A percentile compares a stretch with the other conserved stretches of the same genome.
These are phyloP conservation scores for Tribolium castaneum DNA, from an alignment of 1,140 invertebrate species.

Conservation along the genomic window DNA sequence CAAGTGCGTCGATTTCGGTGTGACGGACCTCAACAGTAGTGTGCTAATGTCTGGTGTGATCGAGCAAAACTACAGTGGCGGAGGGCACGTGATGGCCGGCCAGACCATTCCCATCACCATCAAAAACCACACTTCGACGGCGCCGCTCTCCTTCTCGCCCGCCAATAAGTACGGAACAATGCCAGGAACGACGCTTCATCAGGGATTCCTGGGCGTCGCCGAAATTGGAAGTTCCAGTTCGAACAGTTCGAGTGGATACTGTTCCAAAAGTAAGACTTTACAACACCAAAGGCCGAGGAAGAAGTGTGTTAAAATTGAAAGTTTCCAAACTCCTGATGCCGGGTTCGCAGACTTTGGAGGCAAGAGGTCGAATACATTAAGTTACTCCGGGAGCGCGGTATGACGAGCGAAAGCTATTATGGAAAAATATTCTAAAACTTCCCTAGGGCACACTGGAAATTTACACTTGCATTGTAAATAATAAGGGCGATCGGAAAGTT, in stretches of 20 bases:
- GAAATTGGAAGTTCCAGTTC: conserved; percentile 60
- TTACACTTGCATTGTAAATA: conserved; percentile 7
- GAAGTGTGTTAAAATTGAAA: conserved; percentile 62
- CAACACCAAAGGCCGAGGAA: conserved; percentile 58
- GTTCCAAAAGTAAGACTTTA: conserved; percentile 60
- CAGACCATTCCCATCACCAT: conserved; percentile 63
- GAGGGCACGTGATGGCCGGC: conserved; percentile 54
- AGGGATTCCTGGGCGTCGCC: conserved; percentile 60
- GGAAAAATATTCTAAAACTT: conserved; percentile 29
- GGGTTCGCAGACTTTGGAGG: conserved; percentile 58
- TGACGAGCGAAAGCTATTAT: conserved; percentile 52
- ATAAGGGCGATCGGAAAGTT: background rate
- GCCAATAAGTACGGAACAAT: conserved; percentile 61
- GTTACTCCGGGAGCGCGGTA: conserved; percentile 62
- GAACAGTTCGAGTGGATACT: conserved; percentile 60
- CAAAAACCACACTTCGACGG: conserved; percentile 58
- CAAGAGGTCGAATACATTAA: conserved; percentile 53
- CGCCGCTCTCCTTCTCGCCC: conserved; percentile 53
- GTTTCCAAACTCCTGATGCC: conserved; percentile 60
- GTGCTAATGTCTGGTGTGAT: conserved; percentile 48
- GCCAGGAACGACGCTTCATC: conserved; percentile 58
- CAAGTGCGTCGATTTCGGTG: conserved; percentile 59
- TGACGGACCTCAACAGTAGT: conserved; percentile 48
- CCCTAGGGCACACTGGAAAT: conserved; percentile 30
- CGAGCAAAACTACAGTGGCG: conserved; percentile 51